phyloP scores from a whole-genome alignment of 2,888 invertebrate species.

The Syritta pipiens region DNA sequence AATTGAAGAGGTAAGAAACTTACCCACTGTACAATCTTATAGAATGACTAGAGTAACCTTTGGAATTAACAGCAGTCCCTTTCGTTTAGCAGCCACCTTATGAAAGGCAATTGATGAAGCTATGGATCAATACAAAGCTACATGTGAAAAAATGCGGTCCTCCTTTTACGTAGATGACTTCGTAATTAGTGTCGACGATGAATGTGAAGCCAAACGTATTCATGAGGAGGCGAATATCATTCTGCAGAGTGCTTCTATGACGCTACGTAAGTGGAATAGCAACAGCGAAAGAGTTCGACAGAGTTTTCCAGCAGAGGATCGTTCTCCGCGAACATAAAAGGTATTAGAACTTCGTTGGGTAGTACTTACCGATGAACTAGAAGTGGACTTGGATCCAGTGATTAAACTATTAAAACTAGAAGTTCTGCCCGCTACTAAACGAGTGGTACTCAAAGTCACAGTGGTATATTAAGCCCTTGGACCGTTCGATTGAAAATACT shows the following conservation, averaged over 20 bases:
- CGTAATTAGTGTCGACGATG: neutral
- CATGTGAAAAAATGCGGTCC: neutral
- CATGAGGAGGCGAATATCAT: neutral
- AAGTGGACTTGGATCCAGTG: neutral
- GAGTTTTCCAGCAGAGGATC: neutral
- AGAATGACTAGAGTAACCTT: no score
- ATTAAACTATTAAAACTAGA: neutral
- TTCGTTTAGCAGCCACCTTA: constrained; percentile 13
- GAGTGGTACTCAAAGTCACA: constrained; percentile 10
- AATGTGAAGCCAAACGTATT: no score
- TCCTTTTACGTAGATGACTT: neutral
- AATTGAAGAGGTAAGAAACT: neutral
- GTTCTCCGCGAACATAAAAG: constrained; percentile 16
- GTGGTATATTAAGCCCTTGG: constrained; percentile 19
- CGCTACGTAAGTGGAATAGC: constrained; percentile 1
- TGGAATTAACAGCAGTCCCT: constrained; percentile 24
- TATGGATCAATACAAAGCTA: neutral
- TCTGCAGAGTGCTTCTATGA: neutral
- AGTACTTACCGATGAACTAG: constrained; percentile 8
- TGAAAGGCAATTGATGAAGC: constrained; percentile 18
- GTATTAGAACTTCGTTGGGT: constrained; percentile 6
- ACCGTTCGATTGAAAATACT: constrained; percentile 19
- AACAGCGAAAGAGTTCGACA: constrained; percentile 2
- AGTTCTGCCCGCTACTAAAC: neutral
- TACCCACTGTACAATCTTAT: constrained; percentile 30